A percentile compares a stretch with the other conserved stretches of the same genome.
Conservation (phyloP, 2,888 invertebrate genomes). For the Rhorus exstirpatorius region DNA sequence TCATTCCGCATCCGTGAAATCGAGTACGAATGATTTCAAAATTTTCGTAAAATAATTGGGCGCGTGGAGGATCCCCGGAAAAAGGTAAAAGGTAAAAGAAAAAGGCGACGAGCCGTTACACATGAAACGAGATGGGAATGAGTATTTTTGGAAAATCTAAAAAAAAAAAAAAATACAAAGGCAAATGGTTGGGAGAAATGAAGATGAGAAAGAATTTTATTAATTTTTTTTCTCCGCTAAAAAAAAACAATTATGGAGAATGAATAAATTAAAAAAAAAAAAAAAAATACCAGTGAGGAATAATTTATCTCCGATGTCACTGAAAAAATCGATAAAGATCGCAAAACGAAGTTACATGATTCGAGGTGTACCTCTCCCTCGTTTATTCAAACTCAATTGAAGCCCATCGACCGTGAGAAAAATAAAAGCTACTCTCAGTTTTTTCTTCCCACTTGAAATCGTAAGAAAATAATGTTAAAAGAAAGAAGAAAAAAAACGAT, state of each 20-base stretch:
- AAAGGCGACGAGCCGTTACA: conserved; percentile 1
- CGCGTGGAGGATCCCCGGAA: background rate
- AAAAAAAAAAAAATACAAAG: background rate
- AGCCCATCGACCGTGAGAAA: background rate
- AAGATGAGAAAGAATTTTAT: conserved; percentile 8
- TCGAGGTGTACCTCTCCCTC: conserved; percentile 3
- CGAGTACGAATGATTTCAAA: conserved; percentile 16
- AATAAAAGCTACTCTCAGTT: conserved; percentile 8
- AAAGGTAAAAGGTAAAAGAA: conserved; percentile 8
- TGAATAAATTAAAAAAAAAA: too few species aligned
- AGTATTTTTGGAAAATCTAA: conserved; percentile 10
- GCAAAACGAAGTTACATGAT: conserved; percentile 27
- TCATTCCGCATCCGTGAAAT: conserved; percentile 22
- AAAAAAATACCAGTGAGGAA: conserved; percentile 18
- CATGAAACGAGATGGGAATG: background rate
- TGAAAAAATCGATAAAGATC: conserved; percentile 8
- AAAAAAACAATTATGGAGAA: conserved; percentile 20
- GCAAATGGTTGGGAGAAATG: background rate
- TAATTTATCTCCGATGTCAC: conserved; percentile 21
- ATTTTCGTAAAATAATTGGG: conserved; percentile 23
- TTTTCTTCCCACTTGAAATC: conserved; percentile 1
- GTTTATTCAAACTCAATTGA: conserved; percentile 21
- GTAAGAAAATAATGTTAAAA: background rate
- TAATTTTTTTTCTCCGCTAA: background rate
- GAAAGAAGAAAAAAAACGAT: background rate